phyloP scores from a whole-genome alignment of 2,113 vertebrate genomes.

The Lepus timidus region DNA sequence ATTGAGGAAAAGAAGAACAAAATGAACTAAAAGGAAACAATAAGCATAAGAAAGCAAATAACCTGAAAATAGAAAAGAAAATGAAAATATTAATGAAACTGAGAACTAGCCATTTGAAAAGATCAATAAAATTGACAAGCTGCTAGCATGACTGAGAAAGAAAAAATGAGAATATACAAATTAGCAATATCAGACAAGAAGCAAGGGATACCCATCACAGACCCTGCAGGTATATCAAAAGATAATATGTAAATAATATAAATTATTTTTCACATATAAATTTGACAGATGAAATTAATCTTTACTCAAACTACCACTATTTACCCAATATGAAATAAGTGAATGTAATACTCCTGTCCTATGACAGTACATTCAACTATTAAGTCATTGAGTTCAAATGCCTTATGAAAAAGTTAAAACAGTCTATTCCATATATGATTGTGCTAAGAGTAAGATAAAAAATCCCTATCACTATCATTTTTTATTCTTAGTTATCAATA shows the following conservation, averaged over 20 bases:
- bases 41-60: conserved; percentile 31
- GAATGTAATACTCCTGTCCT: neutral
- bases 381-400: neutral
- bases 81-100: conserved; percentile 41
- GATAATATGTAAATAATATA: neutral
- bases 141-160: neutral
- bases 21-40: conserved; percentile 41
- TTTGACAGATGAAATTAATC: neutral
- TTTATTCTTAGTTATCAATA: neutral
- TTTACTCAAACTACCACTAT: neutral
- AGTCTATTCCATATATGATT: neutral
- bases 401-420: neutral
- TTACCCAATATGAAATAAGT: neutral
- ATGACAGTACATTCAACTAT: conserved; percentile 6
- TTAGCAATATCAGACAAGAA: neutral
- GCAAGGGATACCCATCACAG: neutral
- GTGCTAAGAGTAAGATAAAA: neutral
- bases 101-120: conserved; percentile 29
- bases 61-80: conserved; percentile 21
- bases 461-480: neutral
- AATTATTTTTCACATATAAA: neutral
- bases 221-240: neutral
- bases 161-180: neutral
- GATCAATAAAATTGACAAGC: conserved; percentile 35
- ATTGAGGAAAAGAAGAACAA: neutral